phyloP scores from a whole-genome alignment of 2,888 invertebrate genomes.

The Aquatica leii region DNA sequence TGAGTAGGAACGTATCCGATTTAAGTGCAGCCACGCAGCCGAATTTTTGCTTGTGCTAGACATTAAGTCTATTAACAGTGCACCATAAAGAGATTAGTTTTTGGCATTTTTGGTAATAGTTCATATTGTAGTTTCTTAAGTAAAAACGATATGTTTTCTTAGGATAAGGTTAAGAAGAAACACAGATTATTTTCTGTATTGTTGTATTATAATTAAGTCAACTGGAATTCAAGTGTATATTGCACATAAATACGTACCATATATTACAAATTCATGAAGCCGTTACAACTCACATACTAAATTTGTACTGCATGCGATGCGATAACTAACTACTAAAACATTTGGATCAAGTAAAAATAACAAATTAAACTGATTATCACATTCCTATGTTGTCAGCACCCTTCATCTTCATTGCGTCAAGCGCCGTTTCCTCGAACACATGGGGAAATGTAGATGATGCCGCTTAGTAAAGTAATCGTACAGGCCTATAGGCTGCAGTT shows the following conservation, averaged over 20 bases:
- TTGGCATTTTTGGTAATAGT: too few relatives aligned
- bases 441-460: slow-evolving; percentile 47
- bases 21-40: too few relatives aligned
- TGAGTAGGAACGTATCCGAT: too few relatives aligned
- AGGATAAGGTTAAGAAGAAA: slow-evolving; percentile 1
- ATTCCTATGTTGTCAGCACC: slow-evolving; percentile 59
- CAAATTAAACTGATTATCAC: slow-evolving; percentile 60
- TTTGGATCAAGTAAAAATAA: slow-evolving; percentile 57
- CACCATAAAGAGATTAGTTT: too few relatives aligned
- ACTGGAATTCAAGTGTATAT: slow-evolving; percentile 49
- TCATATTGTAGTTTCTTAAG: too few relatives aligned
- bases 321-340: slow-evolving; percentile 57
- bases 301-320: slow-evolving; percentile 60
- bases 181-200: slow-evolving; percentile 12
- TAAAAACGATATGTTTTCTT: too few relatives aligned
- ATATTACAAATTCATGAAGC: slow-evolving; percentile 57
- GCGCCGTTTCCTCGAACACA: slow-evolving; percentile 38
- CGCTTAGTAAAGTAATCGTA: slow-evolving; percentile 40
- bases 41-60: too few relatives aligned
- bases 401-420: slow-evolving; percentile 44
- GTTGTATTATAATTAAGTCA: slow-evolving; percentile 39
- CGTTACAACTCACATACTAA: slow-evolving; percentile 52
- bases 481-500: slow-evolving; percentile 37
- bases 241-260: slow-evolving; percentile 56
- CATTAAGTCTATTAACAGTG: too few relatives aligned